Evolutionary conservation across 2,797 vertebrate species (phyloP).

Genomic region (Darevskia mixta): DNA sequence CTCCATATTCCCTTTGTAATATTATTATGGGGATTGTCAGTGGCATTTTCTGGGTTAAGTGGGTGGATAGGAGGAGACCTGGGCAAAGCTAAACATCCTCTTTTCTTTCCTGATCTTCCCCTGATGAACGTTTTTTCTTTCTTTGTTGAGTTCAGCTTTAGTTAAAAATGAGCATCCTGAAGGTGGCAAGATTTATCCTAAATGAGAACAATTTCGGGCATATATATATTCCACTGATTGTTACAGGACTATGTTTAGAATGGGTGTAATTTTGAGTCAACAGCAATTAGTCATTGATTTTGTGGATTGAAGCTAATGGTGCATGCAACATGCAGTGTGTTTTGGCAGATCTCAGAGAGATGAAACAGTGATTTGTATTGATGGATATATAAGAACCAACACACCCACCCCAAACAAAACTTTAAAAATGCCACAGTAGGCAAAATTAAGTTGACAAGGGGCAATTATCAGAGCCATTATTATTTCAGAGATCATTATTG

Average conservation of each 20-base stretch:
- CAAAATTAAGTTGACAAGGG: neutral
- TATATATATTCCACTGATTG: neutral
- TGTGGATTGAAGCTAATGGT: conserved; percentile 14
- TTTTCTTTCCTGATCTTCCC: neutral
- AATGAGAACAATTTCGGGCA: conserved; percentile 10
- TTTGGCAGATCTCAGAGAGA: conserved; percentile 13
- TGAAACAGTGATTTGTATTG: conserved; percentile 34
- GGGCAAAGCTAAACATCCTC: neutral
- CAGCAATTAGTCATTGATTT: conserved; percentile 38
- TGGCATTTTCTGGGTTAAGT: neutral
- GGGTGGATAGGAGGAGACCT: too few species aligned
- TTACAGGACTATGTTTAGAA: neutral
- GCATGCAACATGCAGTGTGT: conserved; percentile 22
- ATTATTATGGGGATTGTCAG: neutral
- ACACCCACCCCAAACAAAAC: neutral
- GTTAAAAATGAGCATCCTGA: neutral
- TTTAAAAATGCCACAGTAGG: neutral
- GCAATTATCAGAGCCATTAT: neutral
- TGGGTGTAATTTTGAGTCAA: conserved; percentile 17
- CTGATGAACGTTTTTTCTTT: too few species aligned
- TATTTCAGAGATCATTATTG: conserved; percentile 6
- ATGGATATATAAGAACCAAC: conserved; percentile 2
- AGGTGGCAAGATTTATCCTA: neutral
- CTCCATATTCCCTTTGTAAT: neutral
- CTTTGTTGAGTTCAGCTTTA: neutral